Evolutionary conservation across 2,113 vertebrate genomes (phyloP).

Genomic region (Catharus minimus): DNA sequence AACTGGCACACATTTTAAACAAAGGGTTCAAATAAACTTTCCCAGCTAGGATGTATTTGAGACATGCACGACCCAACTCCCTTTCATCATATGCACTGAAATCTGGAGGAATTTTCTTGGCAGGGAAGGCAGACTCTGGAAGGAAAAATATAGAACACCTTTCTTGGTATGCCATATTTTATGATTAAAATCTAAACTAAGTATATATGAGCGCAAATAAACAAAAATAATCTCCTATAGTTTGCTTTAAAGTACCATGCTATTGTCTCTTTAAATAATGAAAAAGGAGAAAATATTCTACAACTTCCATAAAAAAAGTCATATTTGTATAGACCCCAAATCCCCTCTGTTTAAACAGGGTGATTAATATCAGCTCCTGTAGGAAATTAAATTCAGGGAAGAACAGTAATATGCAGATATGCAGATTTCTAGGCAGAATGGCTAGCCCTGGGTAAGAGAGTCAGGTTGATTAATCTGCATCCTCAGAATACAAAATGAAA

Average conservation of each 20-base stretch:
- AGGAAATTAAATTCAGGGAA: constrained; percentile 97
- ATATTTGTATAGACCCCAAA: constrained; percentile 83
- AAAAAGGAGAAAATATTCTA: constrained; percentile 59
- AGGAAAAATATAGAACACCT: not conserved
- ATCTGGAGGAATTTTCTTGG: constrained; percentile 19
- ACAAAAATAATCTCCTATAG: constrained; percentile 37
- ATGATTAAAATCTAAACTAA: constrained; percentile 44
- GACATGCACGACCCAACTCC: not conserved
- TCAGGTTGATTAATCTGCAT: constrained; percentile 90
- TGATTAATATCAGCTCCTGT: constrained; percentile 95
- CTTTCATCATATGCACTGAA: not conserved
- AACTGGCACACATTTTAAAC: not conserved
- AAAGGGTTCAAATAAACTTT: not conserved
- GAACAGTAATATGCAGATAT: constrained; percentile 92
- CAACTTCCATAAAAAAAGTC: constrained; percentile 76
- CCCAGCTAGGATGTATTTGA: not conserved
- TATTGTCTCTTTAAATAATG: constrained; percentile 75
- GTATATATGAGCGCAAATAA: constrained; percentile 39
- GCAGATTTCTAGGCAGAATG: constrained; percentile 89
- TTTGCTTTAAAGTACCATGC: constrained; percentile 26
- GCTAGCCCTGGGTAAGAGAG: constrained; percentile 81
- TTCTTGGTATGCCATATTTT: not conserved
- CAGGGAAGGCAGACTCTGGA: not conserved
- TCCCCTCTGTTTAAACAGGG: constrained; percentile 89
- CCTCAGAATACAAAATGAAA: constrained; percentile 91